Evolutionary conservation across 2,113 vertebrate genomes (phyloP), one percentile per base, ranked within the genome.

Genomic region (Hippocampus barbouri): DNA sequence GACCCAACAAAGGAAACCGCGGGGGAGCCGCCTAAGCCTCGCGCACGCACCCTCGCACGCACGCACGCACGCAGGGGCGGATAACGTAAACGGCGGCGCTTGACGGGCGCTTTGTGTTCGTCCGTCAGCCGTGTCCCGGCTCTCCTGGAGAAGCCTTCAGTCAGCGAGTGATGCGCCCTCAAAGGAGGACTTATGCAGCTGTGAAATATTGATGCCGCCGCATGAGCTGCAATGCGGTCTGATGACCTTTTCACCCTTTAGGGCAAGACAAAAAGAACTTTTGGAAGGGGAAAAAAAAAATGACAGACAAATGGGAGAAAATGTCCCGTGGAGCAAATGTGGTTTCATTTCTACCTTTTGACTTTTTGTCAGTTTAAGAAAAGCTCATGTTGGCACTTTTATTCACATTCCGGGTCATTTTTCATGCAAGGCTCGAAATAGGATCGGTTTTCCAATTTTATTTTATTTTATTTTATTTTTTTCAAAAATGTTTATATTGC

Each of bases 81-180:
- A 38, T 5, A 38, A 34, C 30, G 30, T 34, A 67, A 45, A 76
- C 83, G 70, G 47, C 63, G 47, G 78, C 77, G 68, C 84, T 77
- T 90, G 79, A 92, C 88, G 94, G 91, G 91, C 83, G 93, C 89
- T 96, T 96, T 96, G 94, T 96, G 94, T 94, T 93, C 92, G 83
- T 94, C 94, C 93, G 89, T 97, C 95, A 97, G 90, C 94, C 93
- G 84, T 94, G 89, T 90, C 93, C 94, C 93, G 53, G 53, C 79
- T 92, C 92, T 93, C 93, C 94, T 89, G 94, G 94, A 94, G 94
- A 95, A 94, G 92, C 93, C 92, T 92, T 95, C 93, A 93, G 92
- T 95, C 94, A 94, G 91, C 94, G 82, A 84, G 78, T 74, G 84
- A 82, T 89, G 92, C 91, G 89, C 83, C 85, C 89, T 92, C 88